Conservation (phyloP, 2,888 invertebrate genomes). For the Platerodrilus igneus region DNA sequence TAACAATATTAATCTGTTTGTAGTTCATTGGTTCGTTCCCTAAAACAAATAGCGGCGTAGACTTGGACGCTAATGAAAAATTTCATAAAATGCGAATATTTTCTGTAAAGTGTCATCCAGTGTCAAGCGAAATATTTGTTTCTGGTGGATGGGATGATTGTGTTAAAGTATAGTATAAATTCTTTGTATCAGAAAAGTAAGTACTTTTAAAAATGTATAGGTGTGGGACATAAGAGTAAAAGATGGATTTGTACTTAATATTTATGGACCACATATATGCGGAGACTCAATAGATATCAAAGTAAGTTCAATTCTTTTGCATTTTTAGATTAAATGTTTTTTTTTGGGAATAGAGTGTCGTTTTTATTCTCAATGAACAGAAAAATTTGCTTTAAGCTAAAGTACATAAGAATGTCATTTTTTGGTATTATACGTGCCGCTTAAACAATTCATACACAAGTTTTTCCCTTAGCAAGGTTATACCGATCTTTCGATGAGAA, state of each 20-base stretch:
- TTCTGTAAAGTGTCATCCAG: conserved; percentile 50
- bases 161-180: conserved; percentile 48
- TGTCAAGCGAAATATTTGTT: conserved; percentile 47
- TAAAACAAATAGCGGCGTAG: too few species aligned
- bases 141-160: conserved; percentile 57
- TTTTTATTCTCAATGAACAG: too few species aligned
- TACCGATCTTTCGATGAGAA: too few species aligned
- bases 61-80: too few species aligned
- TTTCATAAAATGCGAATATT: conserved; percentile 42
- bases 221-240: conserved; percentile 56
- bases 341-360: too few species aligned
- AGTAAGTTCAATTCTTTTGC: conserved; percentile 38
- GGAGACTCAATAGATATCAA: conserved; percentile 55
- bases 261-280: conserved; percentile 56
- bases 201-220: conserved; percentile 38
- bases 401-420: too few species aligned
- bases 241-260: conserved; percentile 52
- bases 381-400: too few species aligned
- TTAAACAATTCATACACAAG: too few species aligned
- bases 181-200: neutral
- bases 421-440: too few species aligned
- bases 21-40: too few species aligned
- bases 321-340: neutral
- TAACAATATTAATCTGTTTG: too few species aligned
- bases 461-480: too few species aligned